These are phyloP conservation scores for Zaprionus capensis DNA, from an alignment of 1,140 invertebrate species.

Conservation along the genomic window DNA sequence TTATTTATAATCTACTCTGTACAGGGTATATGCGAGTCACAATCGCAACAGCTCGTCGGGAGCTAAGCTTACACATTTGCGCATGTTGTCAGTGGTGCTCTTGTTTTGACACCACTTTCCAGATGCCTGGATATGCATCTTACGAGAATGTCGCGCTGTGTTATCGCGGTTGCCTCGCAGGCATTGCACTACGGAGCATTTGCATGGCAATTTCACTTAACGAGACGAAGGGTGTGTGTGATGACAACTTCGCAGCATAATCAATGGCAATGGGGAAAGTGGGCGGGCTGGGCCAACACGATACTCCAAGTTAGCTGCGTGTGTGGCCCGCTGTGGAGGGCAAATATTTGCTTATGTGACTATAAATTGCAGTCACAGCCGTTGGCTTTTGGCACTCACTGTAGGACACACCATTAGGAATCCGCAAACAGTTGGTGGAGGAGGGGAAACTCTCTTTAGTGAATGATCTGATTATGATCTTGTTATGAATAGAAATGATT, in stretches of 20 bases:
- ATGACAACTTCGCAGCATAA: conserved; percentile 57
- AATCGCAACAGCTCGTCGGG: not conserved
- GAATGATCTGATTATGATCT: not conserved
- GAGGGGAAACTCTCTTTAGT: not conserved
- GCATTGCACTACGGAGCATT: conserved; percentile 44
- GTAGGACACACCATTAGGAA: conserved; percentile 1
- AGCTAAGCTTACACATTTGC: not conserved
- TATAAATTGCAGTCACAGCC: conserved; percentile 55
- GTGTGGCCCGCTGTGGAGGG: conserved; percentile 4
- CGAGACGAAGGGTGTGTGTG: conserved; percentile 52
- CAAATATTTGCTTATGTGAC: conserved; percentile 45
- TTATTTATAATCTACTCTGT: not conserved
- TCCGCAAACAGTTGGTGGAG: not conserved
- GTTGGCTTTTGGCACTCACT: conserved; percentile 36
- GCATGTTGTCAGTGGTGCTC: conserved; percentile 27
- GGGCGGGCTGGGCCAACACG: conserved; percentile 9
- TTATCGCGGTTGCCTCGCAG: conserved; percentile 36
- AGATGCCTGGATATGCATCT: conserved; percentile 21
- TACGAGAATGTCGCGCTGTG: conserved; percentile 3
- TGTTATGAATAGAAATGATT: not conserved
- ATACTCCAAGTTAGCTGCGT: not conserved
- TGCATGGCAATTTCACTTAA: conserved; percentile 77
- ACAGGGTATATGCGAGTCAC: not conserved
- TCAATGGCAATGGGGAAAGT: conserved; percentile 41
- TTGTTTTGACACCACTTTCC: conserved; percentile 51